Percentiles rank a stretch among this genome's conserved stretches.
Evolutionary conservation across 1,140 invertebrate genomes (phyloP).

Genomic region (Thalassaphorura encarpata): DNA sequence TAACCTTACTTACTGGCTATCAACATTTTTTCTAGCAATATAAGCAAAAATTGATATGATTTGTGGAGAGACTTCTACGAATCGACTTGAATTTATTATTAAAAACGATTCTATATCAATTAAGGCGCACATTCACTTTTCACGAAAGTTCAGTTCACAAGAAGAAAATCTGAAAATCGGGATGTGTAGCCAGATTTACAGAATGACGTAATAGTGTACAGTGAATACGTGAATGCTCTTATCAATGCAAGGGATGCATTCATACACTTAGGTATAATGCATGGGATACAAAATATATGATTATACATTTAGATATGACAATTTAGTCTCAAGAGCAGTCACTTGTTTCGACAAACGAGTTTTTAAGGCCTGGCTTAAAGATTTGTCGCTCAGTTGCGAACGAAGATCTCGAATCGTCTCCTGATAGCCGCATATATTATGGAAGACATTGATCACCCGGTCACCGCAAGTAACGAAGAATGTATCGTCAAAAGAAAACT

Average conservation of each 20-base stretch:
- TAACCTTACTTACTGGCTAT: no score
- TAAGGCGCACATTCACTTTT: no score
- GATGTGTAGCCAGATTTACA: background rate
- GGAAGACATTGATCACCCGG: slow-evolving; percentile 62
- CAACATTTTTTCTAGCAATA: no score
- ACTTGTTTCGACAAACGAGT: background rate
- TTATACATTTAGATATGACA: background rate
- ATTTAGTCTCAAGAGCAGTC: background rate
- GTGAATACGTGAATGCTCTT: background rate
- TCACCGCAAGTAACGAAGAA: slow-evolving; percentile 63
- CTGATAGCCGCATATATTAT: slow-evolving; percentile 66
- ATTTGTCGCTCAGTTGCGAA: slow-evolving; percentile 39
- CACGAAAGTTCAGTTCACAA: no score
- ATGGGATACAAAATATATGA: background rate
- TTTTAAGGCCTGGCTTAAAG: background rate
- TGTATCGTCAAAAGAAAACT: slow-evolving; percentile 61
- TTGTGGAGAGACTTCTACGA: no score
- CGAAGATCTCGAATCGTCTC: slow-evolving; percentile 54
- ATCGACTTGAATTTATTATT: no score
- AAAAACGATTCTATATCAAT: no score
- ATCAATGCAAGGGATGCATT: background rate
- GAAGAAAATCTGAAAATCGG: no score
- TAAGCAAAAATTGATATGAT: no score
- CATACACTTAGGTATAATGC: background rate
- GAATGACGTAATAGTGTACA: background rate